Evolutionary conservation across 2,113 vertebrate genomes (phyloP), one percentile per base, ranked within the genome.

Genomic region (Columba janthina): DNA sequence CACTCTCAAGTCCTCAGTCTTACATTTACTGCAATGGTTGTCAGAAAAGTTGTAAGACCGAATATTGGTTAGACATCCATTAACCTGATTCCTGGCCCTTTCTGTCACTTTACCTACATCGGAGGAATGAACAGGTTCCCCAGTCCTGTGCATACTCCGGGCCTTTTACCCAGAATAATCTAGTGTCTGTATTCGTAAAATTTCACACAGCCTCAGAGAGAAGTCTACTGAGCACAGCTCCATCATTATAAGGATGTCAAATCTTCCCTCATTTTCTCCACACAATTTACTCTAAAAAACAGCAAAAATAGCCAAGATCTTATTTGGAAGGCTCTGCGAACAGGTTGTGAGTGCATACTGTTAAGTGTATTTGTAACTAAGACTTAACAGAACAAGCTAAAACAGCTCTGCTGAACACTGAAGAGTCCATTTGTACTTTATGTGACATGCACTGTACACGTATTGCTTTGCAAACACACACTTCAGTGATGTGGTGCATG

Each of bases 181-280:
- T 15, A 32, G 3, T 11, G 7, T 15, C 88, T 44, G 7, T 12
- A 25, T 4, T 24, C 19, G 6, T 51, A 5, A 85, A 22, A 38
- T 44, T 40, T 82, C 53, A 36, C 13, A 7, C 25, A 66, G 9
- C 1, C 5, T 46, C 58, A 20, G 36, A 53, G 50, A 36, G 60
- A 69, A 61, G 1, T 34, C 36, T 53, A 5, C 2, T 0, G 32
- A 57, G 10, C 21, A 25, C 7, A 25, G 3, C 12, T 53, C 26
- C 1, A 0, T 7, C 1, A 0, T 9, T 50, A 7, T 21, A 66
- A 90, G 6, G 12, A 36, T 46, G 32, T 18, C 0, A 3, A 86
- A 5, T 7, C 15, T 69, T 88, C 28, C 58, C 19, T 36, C 14
- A 25, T 62, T 84, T 81, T 74, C 12, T 77, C 15, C 38, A 61